These are phyloP conservation scores for Drosophila anomelani DNA, from an alignment of 2,888 invertebrate species.

Conservation along the genomic window DNA sequence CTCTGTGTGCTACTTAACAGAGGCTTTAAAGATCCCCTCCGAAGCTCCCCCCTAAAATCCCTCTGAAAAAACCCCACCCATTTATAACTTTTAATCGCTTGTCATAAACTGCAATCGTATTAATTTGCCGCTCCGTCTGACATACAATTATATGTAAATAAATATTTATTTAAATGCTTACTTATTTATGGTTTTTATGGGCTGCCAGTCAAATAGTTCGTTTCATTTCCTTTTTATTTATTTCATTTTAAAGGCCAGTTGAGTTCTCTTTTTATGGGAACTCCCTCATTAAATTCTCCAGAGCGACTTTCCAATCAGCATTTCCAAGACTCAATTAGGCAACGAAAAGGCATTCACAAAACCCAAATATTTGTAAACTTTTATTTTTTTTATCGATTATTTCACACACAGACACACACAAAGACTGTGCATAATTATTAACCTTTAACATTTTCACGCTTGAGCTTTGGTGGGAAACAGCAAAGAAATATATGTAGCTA, in stretches of 20 bases:
- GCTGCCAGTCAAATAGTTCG: slow-evolving; percentile 5
- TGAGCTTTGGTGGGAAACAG: slow-evolving; percentile 62
- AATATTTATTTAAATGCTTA: slow-evolving; percentile 75
- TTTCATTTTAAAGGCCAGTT: not conserved
- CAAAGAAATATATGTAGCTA: slow-evolving; percentile 8
- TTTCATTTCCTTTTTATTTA: slow-evolving; percentile 11
- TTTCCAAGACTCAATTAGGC: slow-evolving; percentile 37
- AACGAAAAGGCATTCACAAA: slow-evolving; percentile 26
- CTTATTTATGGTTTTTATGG: slow-evolving; percentile 62
- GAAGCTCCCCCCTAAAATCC: slow-evolving; percentile 6
- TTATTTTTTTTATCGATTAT: slow-evolving; percentile 45
- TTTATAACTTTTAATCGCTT: slow-evolving; percentile 73
- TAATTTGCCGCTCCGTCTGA: slow-evolving; percentile 59
- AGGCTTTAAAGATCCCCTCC: slow-evolving; percentile 39
- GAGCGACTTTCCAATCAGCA: slow-evolving; percentile 35
- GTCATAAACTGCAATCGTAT: slow-evolving; percentile 79
- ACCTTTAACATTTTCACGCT: slow-evolving; percentile 78
- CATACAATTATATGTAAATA: slow-evolving; percentile 74
- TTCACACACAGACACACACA: slow-evolving; percentile 29
- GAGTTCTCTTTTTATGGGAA: slow-evolving; percentile 9
- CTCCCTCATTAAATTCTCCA: slow-evolving; percentile 20
- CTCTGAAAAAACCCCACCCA: slow-evolving; percentile 8
- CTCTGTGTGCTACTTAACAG: slow-evolving; percentile 71
- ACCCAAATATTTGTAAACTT: slow-evolving; percentile 42
- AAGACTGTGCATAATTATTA: slow-evolving; percentile 63